Evolutionary conservation across 2,888 invertebrate species (phyloP).

Genomic region (Machimus atricapillus): DNA sequence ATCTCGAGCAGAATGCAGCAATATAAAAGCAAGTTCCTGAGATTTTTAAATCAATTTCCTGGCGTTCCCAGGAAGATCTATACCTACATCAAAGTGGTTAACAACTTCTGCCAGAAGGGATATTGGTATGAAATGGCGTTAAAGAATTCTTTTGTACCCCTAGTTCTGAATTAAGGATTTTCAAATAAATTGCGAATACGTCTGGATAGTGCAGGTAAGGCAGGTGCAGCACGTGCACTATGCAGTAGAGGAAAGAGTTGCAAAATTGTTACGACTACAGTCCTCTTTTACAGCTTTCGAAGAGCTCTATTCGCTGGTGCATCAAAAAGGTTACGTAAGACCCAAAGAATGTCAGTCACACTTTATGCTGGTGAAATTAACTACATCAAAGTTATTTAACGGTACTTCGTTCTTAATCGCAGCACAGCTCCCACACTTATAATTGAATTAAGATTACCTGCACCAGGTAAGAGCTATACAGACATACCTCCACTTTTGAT

Average conservation of each 20-base stretch:
- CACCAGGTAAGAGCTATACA: neutral
- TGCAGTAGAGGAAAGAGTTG: neutral
- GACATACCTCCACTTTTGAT: neutral
- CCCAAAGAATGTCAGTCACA: neutral
- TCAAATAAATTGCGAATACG: neutral
- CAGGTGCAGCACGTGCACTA: neutral
- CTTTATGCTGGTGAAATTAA: neutral
- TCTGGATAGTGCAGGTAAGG: neutral
- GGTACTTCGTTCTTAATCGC: neutral
- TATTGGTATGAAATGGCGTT: neutral
- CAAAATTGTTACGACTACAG: neutral
- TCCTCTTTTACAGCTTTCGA: neutral
- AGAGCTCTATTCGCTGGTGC: neutral
- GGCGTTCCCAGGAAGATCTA: neutral
- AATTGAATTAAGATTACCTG: neutral
- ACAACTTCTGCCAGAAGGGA: neutral
- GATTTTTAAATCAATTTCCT: neutral
- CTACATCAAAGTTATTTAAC: neutral
- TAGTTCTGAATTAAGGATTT: neutral
- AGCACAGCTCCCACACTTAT: neutral
- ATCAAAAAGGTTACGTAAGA: neutral
- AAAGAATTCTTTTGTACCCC: neutral
- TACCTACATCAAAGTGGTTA: neutral
- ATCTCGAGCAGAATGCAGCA: neutral
- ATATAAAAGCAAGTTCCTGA: neutral